Evolutionary conservation across 1,140 invertebrate genomes (phyloP).

Genomic region (Tenebrio molitor): DNA sequence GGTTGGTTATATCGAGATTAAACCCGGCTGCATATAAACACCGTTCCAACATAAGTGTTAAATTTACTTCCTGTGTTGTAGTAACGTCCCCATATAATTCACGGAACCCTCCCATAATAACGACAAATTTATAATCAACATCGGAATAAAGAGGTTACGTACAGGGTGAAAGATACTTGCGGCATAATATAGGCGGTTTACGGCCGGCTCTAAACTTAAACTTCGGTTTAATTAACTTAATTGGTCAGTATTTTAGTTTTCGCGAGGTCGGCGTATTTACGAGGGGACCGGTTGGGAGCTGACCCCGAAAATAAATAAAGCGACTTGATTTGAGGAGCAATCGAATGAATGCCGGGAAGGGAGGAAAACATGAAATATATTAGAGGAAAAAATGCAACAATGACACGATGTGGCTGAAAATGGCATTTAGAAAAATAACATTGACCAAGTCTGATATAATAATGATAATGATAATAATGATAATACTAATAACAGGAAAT

Average conservation of each 20-base stretch:
- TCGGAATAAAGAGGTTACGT: slow-evolving; percentile 33
- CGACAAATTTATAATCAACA: slow-evolving; percentile 45
- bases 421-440: no score
- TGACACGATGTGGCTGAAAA: no score
- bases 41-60: slow-evolving; percentile 35
- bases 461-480: no score
- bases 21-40: slow-evolving; percentile 37
- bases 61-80: slow-evolving; percentile 37
- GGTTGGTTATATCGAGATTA: slow-evolving; percentile 35
- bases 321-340: no score
- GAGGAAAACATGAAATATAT: no score
- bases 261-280: background rate
- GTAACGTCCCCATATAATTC: slow-evolving; percentile 41
- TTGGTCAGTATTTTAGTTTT: slow-evolving; percentile 14
- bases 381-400: no score
- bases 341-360: no score
- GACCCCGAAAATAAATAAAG: no score
- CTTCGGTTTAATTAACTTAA: slow-evolving; percentile 32
- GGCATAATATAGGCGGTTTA: slow-evolving; percentile 35
- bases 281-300: no score
- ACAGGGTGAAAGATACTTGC: slow-evolving; percentile 37
- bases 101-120: slow-evolving; percentile 31
- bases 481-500: no score
- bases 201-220: slow-evolving; percentile 8
- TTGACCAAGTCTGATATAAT: no score